Evolutionary conservation across 2,888 invertebrate genomes (phyloP), one percentile per base, ranked within the genome.

Genomic region (Drosophila koepferae): DNA sequence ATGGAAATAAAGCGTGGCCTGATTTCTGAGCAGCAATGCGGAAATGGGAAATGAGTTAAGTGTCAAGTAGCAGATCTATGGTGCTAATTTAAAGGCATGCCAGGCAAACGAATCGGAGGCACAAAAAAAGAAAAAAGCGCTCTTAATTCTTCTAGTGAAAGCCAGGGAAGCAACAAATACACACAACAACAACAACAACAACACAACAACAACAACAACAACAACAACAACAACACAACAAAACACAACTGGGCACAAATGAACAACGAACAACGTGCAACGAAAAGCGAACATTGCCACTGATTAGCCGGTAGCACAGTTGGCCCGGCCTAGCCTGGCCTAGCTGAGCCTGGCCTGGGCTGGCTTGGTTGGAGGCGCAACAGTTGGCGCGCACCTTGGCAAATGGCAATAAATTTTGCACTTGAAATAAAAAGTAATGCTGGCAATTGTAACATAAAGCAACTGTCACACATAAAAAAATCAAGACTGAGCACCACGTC

Each of bases 391-490:
- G 80, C 81, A 86, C 83, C 83, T 83, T 83, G 85, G 82, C 74
- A 85, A 85, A 77, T 72, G 86, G 88, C 86, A 89, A 89, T 86
- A 89, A 86, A 89, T 89, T 86, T 63, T 87, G 86, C 86, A 86
- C 89, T 86, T 86, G 89, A 86, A 86, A 87, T 84, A 77, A 84
- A 87, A 80, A 85, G 69, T 82, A 87, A 84, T 82, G 83, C 86
- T 85, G 79, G 64, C 79, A 89, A 85, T 74, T 78, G 85, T 86
- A 89, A 85, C 86, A 89, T 89, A 86, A 82, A 85, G 88, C 86
- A 85, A 86, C 89, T 86, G 86, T 86, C 86, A 82, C 80, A 85
- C 88, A 86, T 87, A 86, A 86, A 89, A 82, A 73, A 48, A 73
- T 70, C 77, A 80, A 79, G 48, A 71, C 20, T 60, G 72, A 71